Conservation (phyloP, 2,888 invertebrate species). For the Parapristionchus giblindavisi region DNA sequence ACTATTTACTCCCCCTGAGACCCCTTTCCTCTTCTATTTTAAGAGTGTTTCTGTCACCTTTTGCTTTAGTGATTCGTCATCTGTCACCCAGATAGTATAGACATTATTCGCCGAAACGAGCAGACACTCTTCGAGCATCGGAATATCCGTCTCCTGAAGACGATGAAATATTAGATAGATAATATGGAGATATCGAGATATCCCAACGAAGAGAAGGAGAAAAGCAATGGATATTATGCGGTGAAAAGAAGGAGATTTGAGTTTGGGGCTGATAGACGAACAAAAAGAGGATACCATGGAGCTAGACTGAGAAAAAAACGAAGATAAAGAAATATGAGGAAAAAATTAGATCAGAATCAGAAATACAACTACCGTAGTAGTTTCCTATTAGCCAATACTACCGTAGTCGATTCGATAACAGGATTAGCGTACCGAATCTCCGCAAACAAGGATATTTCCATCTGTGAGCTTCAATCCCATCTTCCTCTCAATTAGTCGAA, state of each 20-base stretch:
- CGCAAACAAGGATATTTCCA: conserved; percentile 61
- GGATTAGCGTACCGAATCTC: conserved; percentile 50
- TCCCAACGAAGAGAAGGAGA: too few relatives aligned
- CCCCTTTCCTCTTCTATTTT: not conserved
- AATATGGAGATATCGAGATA: too few relatives aligned
- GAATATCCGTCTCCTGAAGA: conserved; percentile 56
- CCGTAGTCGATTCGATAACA: too few relatives aligned
- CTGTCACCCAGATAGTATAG: conserved; percentile 64
- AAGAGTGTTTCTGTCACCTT: conserved; percentile 39
- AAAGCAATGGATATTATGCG: not conserved
- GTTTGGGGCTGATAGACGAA: too few relatives aligned
- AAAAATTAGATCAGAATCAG: too few relatives aligned
- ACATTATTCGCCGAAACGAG: conserved; percentile 50
- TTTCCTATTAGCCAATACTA: too few relatives aligned
- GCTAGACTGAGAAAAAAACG: too few relatives aligned
- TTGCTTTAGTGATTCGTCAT: conserved; percentile 47
- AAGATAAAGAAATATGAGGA: too few relatives aligned
- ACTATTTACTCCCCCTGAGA: too few relatives aligned
- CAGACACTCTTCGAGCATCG: conserved; percentile 65
- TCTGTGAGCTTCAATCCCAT: conserved; percentile 54
- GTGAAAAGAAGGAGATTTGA: too few relatives aligned
- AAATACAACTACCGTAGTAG: too few relatives aligned
- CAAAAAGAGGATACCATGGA: too few relatives aligned
- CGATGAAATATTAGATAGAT: not conserved
- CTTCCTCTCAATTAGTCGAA: conserved; percentile 53